A percentile compares a stretch with the other conserved stretches of the same genome.
Evolutionary conservation across 1,140 invertebrate species (phyloP).

Genomic region (Halesus radiatus): DNA sequence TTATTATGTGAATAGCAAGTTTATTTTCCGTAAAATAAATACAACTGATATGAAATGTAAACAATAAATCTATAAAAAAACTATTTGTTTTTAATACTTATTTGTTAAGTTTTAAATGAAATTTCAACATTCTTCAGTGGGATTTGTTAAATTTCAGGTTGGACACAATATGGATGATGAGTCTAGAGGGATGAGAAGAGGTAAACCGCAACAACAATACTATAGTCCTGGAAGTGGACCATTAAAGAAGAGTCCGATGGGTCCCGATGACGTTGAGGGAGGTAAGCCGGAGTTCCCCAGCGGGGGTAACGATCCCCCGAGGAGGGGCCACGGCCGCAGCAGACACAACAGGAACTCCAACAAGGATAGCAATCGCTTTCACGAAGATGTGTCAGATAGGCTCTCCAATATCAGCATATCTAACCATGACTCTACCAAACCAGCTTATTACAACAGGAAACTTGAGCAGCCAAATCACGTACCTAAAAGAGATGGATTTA

Average conservation of each 20-base stretch:
- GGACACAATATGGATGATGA: conserved; percentile 69
- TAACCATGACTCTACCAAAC: conserved; percentile 42
- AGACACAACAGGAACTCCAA: conserved; percentile 63
- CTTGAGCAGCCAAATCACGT: conserved; percentile 67
- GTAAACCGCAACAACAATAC: conserved; percentile 69
- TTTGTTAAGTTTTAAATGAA: too few relatives aligned
- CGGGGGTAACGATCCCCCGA: conserved; percentile 56
- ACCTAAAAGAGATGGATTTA: conserved; percentile 56
- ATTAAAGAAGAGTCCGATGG: conserved; percentile 61
- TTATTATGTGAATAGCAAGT: too few relatives aligned
- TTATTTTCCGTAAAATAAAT: neutral
- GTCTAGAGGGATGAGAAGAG: conserved; percentile 67
- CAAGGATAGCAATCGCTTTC: conserved; percentile 48
- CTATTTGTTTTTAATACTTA: too few relatives aligned
- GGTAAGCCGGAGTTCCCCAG: conserved; percentile 60
- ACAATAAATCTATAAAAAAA: too few relatives aligned
- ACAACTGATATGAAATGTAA: too few relatives aligned
- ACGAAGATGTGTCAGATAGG: conserved; percentile 46
- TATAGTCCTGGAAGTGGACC: conserved; percentile 70
- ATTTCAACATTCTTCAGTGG: too few relatives aligned
- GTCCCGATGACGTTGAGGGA: conserved; percentile 45
- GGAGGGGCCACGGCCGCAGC: conserved; percentile 63
- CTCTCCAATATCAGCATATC: conserved; percentile 35
- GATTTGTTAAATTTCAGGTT: conserved; percentile 37
- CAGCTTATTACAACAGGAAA: conserved; percentile 61